Evolutionary conservation across 2,113 vertebrate genomes (phyloP).

Genomic region (Poeciliopsis retropinna): DNA sequence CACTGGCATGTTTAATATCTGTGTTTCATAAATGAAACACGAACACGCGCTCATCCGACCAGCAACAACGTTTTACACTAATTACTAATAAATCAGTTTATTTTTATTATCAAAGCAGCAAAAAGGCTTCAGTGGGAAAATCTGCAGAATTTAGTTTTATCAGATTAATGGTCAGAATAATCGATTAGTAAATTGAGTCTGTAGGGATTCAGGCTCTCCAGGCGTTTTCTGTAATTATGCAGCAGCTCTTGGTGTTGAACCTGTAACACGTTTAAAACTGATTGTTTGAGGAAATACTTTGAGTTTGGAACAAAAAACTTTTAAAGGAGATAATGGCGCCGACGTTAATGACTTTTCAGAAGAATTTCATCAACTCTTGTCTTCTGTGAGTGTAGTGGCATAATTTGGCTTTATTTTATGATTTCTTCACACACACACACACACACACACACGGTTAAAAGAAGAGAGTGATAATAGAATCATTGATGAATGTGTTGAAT

Average conservation of each 20-base stretch:
- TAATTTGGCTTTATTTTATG: conserved; percentile 61
- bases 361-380: conserved; percentile 52
- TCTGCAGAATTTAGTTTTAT: too few relatives aligned
- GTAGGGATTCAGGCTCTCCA: neutral
- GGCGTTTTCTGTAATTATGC: conserved; percentile 20
- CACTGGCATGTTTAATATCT: neutral
- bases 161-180: too few relatives aligned
- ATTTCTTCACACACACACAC: conserved; percentile 5
- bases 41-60: neutral
- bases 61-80: too few relatives aligned
- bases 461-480: conserved; percentile 75
- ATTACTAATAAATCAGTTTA: neutral
- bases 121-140: neutral
- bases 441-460: conserved; percentile 36
- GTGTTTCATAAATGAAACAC: neutral
- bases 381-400: conserved; percentile 45
- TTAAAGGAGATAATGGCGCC: conserved; percentile 49
- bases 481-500: conserved; percentile 76
- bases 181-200: too few relatives aligned
- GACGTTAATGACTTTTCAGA: conserved; percentile 52
- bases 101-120: neutral
- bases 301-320: conserved; percentile 49
- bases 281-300: conserved; percentile 59
- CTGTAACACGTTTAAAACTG: too few relatives aligned
- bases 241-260: conserved; percentile 43